Percentiles rank a stretch among this genome's conserved stretches.
These are phyloP conservation scores for Spodoptera exigua DNA, from an alignment of 2,888 invertebrate species.

Conservation along the genomic window DNA sequence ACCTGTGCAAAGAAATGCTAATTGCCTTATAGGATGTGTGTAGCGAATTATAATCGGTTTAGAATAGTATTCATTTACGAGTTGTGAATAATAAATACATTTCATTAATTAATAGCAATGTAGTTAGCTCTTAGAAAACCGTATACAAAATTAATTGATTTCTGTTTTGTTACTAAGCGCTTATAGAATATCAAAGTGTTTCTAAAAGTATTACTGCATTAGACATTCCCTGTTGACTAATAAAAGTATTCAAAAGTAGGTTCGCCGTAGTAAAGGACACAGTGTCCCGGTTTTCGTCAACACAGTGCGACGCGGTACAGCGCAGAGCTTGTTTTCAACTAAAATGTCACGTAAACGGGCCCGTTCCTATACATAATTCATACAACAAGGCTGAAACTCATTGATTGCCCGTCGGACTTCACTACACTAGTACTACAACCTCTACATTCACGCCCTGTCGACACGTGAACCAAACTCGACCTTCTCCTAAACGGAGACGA, in stretches of 20 bases:
- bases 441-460: slow-evolving; percentile 47
- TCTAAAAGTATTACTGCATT: slow-evolving; percentile 4
- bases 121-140: slow-evolving; percentile 3
- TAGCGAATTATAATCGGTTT: slow-evolving; percentile 36
- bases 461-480: slow-evolving; percentile 55
- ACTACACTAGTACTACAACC: slow-evolving; percentile 66
- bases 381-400: slow-evolving; percentile 75
- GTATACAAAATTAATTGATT: too few relatives aligned
- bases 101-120: slow-evolving; percentile 20
- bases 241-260: slow-evolving; percentile 26
- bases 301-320: slow-evolving; percentile 27
- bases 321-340: slow-evolving; percentile 65
- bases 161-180: too few relatives aligned
- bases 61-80: slow-evolving; percentile 25
- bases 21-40: slow-evolving; percentile 17
- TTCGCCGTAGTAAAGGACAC: slow-evolving; percentile 18
- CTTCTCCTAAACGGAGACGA: slow-evolving; percentile 51
- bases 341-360: slow-evolving; percentile 68
- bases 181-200: too few relatives aligned
- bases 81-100: slow-evolving; percentile 22
- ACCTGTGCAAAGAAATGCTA: slow-evolving; percentile 17
- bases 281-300: slow-evolving; percentile 42
- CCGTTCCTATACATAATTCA: slow-evolving; percentile 77
- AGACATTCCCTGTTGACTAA: slow-evolving; percentile 10
- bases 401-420: slow-evolving; percentile 78